Percentiles rank a stretch among this genome's conserved stretches.
These are phyloP conservation scores for Heliconius hermathena DNA, from an alignment of 1,140 invertebrate species.

Conservation along the genomic window DNA sequence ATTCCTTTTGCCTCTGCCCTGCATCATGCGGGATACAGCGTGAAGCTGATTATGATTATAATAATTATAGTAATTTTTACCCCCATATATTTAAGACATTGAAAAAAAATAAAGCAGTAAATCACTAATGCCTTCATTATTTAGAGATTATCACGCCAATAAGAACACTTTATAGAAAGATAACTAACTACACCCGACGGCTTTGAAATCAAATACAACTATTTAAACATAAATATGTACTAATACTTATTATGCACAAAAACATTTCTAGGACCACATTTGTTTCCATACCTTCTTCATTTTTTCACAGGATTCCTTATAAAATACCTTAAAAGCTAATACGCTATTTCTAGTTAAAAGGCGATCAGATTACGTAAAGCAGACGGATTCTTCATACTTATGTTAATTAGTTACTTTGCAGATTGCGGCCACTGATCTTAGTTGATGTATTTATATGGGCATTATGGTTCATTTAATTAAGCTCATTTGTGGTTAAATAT, in stretches of 20 bases:
- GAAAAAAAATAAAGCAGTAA: no score
- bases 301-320: conserved; percentile 4
- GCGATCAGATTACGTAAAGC: conserved; percentile 9
- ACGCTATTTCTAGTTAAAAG: not conserved
- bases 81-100: no score
- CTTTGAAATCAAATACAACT: not conserved
- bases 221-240: no score
- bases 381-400: conserved; percentile 11
- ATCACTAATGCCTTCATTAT: no score
- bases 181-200: no score
- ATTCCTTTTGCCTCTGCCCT: not conserved
- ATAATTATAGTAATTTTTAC: no score
- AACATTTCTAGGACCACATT: not conserved
- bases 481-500: no score
- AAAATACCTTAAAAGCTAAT: not conserved
- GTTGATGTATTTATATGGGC: conserved; percentile 7
- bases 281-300: not conserved
- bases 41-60: no score
- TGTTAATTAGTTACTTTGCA: conserved; percentile 1
- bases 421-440: conserved; percentile 6
- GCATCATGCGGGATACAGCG: no score
- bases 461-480: conserved; percentile 2
- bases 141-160: no score
- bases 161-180: no score
- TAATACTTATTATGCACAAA: not conserved